Base-by-base conservation (phyloP, 2,113 vertebrate species). In the Smithornis capensis region DNA sequence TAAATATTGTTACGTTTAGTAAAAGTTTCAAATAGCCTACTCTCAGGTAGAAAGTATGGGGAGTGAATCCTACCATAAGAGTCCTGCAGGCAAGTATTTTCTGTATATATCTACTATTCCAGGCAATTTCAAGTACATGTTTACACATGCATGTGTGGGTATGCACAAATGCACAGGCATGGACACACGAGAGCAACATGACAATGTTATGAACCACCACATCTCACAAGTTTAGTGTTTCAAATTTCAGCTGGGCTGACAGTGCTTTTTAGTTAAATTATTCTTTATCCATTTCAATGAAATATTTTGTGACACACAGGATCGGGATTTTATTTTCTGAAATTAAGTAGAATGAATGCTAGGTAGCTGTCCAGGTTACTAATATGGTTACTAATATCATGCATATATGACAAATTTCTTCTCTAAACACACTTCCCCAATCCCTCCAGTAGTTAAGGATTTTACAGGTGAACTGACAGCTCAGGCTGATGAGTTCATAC, bases 111-210 rank as follows among this genome's bases (percentile, higher is more conserved):
- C 5, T 25, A 8, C 15, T 42, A 1, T 19, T 38, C 7, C 14
- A 31, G 23, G 50, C 67, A 83, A 80, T 38, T 69, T 44, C 28
- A 83, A 76, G 8, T 21, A 64, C 7, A 10, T 0, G 7, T 35
- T 27, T 13, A 15, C 7, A 8, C 25, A 10, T 5, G 28, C 12
- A 18, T 3, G 6, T 19, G 16, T 10, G 9, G 25, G 12, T 8
- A 10, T n/a, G 38, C 52, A 38, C 38, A 8, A 2, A 18, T 3
- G 3, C 2, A 4, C 24, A 24, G 9, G n/a, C 17, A 23, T 0
- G 1, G 35, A 19, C 50, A 45, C 12, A 52, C 7, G 7, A 47
- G 23, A 83, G 33, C 69, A 47, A 62, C 29, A 56, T 5, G 8
- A 55, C 35, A 11, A 8, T 11, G 10, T 38, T 38, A 33, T 4